phyloP scores from a whole-genome alignment of 2,888 invertebrate genomes.

The Phymatocera aterrima region DNA sequence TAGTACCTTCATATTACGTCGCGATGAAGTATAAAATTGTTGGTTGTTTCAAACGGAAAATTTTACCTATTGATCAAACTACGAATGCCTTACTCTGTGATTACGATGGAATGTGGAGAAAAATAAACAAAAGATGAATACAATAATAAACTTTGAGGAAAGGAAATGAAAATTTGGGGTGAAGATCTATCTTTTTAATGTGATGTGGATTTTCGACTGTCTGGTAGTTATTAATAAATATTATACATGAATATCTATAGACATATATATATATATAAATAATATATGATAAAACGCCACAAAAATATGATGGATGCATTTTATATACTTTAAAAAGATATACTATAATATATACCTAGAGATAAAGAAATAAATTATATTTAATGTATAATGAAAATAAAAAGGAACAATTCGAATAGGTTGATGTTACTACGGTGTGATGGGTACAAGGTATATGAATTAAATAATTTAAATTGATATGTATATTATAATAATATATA shows the following conservation, averaged over 20 bases:
- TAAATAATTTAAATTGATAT: constrained; percentile 67
- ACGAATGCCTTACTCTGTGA: constrained; percentile 40
- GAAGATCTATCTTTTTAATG: background rate
- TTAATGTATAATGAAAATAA: constrained; percentile 37
- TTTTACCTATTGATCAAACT: background rate
- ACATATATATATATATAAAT: background rate
- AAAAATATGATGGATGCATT: constrained; percentile 45
- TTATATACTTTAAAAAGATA: constrained; percentile 31
- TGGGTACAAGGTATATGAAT: constrained; percentile 69
- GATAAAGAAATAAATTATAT: constrained; percentile 53
- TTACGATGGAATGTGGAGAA: background rate
- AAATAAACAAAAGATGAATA: background rate
- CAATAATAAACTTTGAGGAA: background rate
- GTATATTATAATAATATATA: constrained; percentile 58
- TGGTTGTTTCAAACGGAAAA: background rate
- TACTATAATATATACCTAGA: constrained; percentile 34
- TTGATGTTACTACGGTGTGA: constrained; percentile 72
- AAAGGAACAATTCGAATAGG: constrained; percentile 56
- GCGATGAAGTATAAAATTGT: background rate
- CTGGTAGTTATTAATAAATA: constrained; percentile 24
- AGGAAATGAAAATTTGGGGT: constrained; percentile 13
- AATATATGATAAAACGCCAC: constrained; percentile 30
- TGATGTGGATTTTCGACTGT: constrained; percentile 24
- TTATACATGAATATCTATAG: background rate
- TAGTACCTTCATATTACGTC: background rate